These are phyloP conservation scores for Dryococelus australis DNA, from an alignment of 2,888 invertebrate genomes.

Conservation along the genomic window DNA sequence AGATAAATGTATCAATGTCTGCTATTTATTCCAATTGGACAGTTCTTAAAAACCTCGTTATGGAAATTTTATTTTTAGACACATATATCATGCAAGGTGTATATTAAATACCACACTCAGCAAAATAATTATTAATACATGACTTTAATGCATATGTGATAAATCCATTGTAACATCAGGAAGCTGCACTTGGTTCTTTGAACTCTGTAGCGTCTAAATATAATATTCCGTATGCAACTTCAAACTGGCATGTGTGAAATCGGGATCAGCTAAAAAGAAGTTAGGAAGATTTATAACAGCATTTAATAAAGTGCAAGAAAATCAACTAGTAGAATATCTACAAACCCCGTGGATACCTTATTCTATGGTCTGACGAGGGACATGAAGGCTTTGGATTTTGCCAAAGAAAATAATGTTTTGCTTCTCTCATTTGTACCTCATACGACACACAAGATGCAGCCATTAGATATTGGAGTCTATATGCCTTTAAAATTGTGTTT, in stretches of 20 bases:
- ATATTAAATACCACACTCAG: too few species aligned
- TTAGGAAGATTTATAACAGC: too few species aligned
- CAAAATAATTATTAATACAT: too few species aligned
- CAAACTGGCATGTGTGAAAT: not conserved
- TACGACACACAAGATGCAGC: too few species aligned
- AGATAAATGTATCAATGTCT: not conserved
- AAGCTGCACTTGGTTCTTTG: not conserved
- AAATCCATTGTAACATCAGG: not conserved
- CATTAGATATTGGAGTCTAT: too few species aligned
- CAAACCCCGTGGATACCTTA: not conserved
- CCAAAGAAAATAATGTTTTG: not conserved
- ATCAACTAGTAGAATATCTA: conserved; percentile 6
- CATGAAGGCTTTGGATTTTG: not conserved
- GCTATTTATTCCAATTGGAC: not conserved
- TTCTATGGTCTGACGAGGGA: not conserved
- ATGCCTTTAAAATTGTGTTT: not conserved
- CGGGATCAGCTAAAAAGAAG: too few species aligned
- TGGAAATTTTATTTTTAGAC: not conserved
- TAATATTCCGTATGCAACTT: not conserved
- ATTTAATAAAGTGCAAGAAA: too few species aligned
- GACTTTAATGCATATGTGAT: too few species aligned
- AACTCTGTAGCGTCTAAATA: not conserved
- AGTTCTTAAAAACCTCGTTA: not conserved
- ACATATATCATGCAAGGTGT: not conserved
- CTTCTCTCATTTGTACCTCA: too few species aligned